Percentiles rank a stretch among this genome's conserved stretches.
Conservation (phyloP, 2,797 vertebrate genomes). For the Benthosema pterotum region DNA sequence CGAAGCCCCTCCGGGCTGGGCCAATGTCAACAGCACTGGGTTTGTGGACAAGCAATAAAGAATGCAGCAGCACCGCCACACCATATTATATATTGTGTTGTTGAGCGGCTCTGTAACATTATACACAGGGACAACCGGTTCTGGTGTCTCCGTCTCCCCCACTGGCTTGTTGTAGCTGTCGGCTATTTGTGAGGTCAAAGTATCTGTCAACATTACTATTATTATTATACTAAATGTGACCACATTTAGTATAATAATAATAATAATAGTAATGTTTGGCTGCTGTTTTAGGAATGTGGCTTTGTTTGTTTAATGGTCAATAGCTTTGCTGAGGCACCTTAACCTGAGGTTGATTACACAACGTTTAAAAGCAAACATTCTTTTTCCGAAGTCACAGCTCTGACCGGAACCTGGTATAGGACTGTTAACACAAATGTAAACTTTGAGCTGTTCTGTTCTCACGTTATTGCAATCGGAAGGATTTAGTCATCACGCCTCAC, state of each 20-base stretch:
- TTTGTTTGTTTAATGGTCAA: conserved; percentile 20
- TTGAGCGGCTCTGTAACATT: no score
- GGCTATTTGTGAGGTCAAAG: not conserved
- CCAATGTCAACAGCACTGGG: conserved; percentile 14
- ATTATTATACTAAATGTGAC: not conserved
- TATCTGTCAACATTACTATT: conserved; percentile 1
- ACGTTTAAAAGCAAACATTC: conserved; percentile 11
- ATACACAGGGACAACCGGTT: no score
- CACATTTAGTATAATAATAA: no score
- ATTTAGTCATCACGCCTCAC: conserved; percentile 2
- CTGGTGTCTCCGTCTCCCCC: not conserved
- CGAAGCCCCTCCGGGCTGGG: conserved; percentile 12
- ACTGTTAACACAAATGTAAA: conserved; percentile 5
- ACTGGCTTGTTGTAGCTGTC: not conserved
- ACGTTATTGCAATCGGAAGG: not conserved
- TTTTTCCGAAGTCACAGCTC: conserved; percentile 7
- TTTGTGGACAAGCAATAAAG: conserved; percentile 22
- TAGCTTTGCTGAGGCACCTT: conserved; percentile 14
- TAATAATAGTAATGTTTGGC: no score
- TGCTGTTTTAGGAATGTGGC: conserved; percentile 33
- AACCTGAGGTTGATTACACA: conserved; percentile 31
- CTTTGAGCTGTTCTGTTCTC: conserved; percentile 18
- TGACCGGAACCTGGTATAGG: conserved; percentile 11
- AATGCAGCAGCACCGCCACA: not conserved
- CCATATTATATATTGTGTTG: conserved; percentile 1